Base-by-base conservation (phyloP, 1,140 invertebrate genomes). In the Nephotettix cincticeps region DNA sequence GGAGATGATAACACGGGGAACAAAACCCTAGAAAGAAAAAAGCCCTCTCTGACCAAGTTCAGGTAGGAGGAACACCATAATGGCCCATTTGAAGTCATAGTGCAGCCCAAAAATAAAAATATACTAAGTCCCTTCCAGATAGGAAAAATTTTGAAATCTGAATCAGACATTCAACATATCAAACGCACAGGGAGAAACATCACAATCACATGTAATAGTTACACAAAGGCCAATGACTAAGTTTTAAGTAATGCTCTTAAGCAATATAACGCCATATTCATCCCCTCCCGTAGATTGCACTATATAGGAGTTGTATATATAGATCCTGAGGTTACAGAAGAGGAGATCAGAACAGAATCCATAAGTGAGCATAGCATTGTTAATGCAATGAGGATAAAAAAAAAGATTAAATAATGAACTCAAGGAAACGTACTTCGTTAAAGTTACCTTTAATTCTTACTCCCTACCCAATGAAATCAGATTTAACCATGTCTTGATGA, bases 131-230 rank as follows among this genome's bases (percentile, higher is more conserved):
- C 9, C 27, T 63, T 27, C 3, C 58, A 28, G 58, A 25, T n/a
- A 25, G 58, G 1, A 63, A 63, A 63, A 63, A 25, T 6, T 11
- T 63, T 13, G 27, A 63, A 63, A 6, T 36, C 14, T 36, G 32
- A 36, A 36, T 36, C 32, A 54, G 47, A 54, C 17, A 54, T 54
- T 54, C n/a, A 43, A 43, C n/a, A 43, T n/a, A 43, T 43, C 40
- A 43, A 43, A 43, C 9, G 40, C 9, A 11, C 40, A 43, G 40
- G 9, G 40, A 43, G n/a, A 43, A 9, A 43, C n/a, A 9, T 43
- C 9, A 43, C 40, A 11, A n/a, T 43, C n/a, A n/a, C n/a, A 43
- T 43, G 40, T n/a, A 43, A 43, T 11, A 43, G n/a, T 43, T 43
- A 43, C n/a, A 43, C n/a, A n/a, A n/a, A n/a, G n/a, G n/a, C n/a